Conservation (phyloP, 2,888 invertebrate species). For the Orchesellides sinensis region DNA sequence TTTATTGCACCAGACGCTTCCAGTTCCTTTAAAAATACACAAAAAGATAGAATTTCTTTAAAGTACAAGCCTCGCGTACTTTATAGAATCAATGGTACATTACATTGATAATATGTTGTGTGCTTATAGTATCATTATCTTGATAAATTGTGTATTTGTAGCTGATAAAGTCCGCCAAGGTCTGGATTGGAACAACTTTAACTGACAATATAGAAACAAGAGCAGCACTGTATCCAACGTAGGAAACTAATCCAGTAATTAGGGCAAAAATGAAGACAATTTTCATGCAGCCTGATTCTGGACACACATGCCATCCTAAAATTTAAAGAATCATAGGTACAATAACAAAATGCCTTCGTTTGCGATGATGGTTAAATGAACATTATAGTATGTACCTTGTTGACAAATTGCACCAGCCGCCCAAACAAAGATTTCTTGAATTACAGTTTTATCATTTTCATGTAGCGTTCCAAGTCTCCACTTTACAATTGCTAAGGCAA, state of each 20-base stretch:
- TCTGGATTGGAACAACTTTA: constrained; percentile 65
- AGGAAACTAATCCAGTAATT: constrained; percentile 62
- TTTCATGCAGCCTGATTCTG: constrained; percentile 65
- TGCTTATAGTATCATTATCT: constrained; percentile 63
- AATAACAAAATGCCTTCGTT: not conserved
- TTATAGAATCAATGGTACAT: not conserved
- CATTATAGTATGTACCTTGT: constrained; percentile 64
- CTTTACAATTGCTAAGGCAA: constrained; percentile 55
- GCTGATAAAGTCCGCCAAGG: constrained; percentile 49
- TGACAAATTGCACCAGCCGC: constrained; percentile 67
- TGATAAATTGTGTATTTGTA: constrained; percentile 61
- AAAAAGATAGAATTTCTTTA: no score
- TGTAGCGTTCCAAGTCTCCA: constrained; percentile 57
- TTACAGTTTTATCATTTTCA: constrained; percentile 61
- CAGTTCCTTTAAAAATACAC: constrained; percentile 14
- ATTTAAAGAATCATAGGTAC: no score
- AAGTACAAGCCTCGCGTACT: no score
- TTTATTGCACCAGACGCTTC: not conserved
- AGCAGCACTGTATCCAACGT: constrained; percentile 68
- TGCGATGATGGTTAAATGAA: no score
- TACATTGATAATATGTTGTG: constrained; percentile 43
- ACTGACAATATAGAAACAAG: constrained; percentile 69
- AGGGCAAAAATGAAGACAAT: constrained; percentile 69
- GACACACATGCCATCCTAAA: constrained; percentile 69
- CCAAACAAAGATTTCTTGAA: constrained; percentile 52